Percentiles rank a stretch among this genome's conserved stretches.
phyloP scores from a whole-genome alignment of 2,797 vertebrate species.

The Anabacerthia variegaticeps region DNA sequence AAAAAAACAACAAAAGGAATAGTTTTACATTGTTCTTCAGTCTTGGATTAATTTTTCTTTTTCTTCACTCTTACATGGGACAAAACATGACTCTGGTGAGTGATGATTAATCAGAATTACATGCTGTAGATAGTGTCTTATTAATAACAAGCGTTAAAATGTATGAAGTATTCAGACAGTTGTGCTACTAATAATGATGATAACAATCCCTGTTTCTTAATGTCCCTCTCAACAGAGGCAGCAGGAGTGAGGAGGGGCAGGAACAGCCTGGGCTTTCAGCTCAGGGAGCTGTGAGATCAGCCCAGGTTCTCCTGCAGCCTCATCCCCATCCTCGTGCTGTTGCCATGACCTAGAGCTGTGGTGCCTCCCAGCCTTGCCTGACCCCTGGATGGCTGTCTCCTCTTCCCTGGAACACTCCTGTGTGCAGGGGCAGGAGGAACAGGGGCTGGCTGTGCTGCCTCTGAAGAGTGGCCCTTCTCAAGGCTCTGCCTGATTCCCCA shows the following conservation, averaged over 20 bases:
- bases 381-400: background rate
- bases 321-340: background rate
- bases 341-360: background rate
- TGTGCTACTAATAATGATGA: rapidly evolving
- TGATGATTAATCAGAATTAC: background rate
- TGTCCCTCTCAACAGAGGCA: rapidly evolving
- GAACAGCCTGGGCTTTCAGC: background rate
- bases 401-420: background rate
- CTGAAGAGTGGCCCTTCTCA: background rate
- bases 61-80: background rate
- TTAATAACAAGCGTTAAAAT: background rate
- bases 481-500: background rate
- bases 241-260: background rate
- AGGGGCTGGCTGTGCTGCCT: background rate
- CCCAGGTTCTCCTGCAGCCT: background rate
- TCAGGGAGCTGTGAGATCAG: background rate
- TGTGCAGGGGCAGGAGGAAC: background rate
- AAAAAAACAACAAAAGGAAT: background rate
- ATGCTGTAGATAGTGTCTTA: background rate
- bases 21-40: background rate
- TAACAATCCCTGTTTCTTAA: background rate
- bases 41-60: background rate
- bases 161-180: background rate
- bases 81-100: background rate
- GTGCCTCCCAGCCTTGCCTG: background rate